Percentiles rank a stretch among this genome's conserved stretches.
phyloP scores from a whole-genome alignment of 1,140 invertebrate species.

The Brachionus plicatilis region DNA sequence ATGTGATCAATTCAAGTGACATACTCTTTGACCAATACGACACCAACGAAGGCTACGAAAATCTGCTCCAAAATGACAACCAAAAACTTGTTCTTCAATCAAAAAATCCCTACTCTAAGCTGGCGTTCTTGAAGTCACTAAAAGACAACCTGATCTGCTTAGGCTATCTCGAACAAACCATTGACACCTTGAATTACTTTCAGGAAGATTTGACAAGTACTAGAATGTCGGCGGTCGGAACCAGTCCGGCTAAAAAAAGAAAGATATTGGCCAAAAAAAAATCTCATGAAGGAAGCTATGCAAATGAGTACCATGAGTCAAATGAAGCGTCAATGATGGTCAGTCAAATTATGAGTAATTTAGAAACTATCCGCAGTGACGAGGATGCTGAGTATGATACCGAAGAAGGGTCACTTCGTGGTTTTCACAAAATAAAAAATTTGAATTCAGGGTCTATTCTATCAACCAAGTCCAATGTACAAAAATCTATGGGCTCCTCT shows the following conservation, averaged over 20 bases:
- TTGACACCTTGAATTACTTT: constrained; percentile 23
- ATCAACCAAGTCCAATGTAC: neutral
- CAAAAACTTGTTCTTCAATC: constrained; percentile 25
- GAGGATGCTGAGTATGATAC: neutral
- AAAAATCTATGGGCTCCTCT: neutral
- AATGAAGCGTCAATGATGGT: neutral
- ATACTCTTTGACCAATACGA: neutral
- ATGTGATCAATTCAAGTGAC: neutral
- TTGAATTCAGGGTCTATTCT: neutral
- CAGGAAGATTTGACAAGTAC: constrained; percentile 27
- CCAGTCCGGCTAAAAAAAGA: neutral
- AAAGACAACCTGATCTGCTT: constrained; percentile 38
- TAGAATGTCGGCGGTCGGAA: neutral
- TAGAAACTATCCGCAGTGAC: neutral
- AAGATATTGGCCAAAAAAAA: neutral
- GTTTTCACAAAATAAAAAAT: neutral
- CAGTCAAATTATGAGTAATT: neutral
- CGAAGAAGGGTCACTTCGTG: neutral
- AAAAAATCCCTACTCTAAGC: constrained; percentile 23
- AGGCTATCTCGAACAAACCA: constrained; percentile 17
- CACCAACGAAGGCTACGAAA: neutral
- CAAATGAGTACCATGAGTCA: neutral
- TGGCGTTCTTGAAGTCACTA: neutral
- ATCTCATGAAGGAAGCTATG: neutral
- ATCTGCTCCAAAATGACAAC: neutral